These are phyloP conservation scores for Philotrypesis tridentata DNA, from an alignment of 1,140 invertebrate species.

Conservation along the genomic window DNA sequence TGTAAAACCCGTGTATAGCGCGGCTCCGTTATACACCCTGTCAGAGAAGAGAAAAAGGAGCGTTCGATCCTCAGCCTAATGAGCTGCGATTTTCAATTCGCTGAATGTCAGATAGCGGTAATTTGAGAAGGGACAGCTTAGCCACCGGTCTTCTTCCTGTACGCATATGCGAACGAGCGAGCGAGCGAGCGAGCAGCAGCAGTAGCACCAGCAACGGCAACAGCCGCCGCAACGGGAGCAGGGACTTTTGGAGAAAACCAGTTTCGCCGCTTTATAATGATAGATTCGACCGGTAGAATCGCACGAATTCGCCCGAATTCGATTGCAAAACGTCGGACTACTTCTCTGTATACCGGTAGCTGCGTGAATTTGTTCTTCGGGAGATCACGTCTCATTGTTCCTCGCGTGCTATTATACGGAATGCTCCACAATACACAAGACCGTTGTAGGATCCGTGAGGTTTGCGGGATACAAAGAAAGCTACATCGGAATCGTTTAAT, in stretches of 20 bases:
- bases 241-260: constrained; percentile 3
- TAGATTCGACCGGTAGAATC: background rate
- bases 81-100: constrained; percentile 23
- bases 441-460: background rate
- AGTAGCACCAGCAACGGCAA: too few relatives aligned
- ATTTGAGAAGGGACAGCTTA: constrained; percentile 16
- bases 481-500: constrained; percentile 47
- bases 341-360: background rate
- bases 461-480: constrained; percentile 37
- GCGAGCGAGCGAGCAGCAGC: background rate
- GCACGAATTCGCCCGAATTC: background rate
- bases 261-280: constrained; percentile 18
- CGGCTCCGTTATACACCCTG: background rate
- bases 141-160: constrained; percentile 38
- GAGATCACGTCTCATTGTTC: background rate
- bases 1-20: background rate
- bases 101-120: background rate
- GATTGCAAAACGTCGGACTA: background rate
- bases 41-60: background rate
- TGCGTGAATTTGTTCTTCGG: background rate
- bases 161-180: too few relatives aligned
- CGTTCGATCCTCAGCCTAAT: background rate
- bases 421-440: background rate
- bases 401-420: background rate
- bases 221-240: background rate